A percentile compares a stretch with the other conserved stretches of the same genome.
phyloP scores from a whole-genome alignment of 2,797 vertebrate species.

The Parauchenoglanis ngamensis region DNA sequence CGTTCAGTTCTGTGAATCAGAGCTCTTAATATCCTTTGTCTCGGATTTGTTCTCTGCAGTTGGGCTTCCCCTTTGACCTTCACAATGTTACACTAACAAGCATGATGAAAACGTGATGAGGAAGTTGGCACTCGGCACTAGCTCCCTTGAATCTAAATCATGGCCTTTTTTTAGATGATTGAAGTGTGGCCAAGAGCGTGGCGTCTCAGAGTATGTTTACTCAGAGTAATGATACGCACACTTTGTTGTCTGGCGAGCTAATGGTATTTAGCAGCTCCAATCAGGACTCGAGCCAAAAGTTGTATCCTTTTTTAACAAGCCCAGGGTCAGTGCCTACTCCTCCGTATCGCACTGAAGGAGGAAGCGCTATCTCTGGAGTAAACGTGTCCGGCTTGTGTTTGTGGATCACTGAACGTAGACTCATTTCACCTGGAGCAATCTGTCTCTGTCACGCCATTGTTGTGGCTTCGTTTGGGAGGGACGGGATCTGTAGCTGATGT shows the following conservation, averaged over 20 bases:
- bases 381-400: constrained; percentile 48
- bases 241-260: not conserved
- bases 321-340: constrained; percentile 3
- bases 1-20: constrained; percentile 2
- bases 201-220: constrained; percentile 20
- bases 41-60: constrained; percentile 13
- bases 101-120: constrained; percentile 24
- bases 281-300: constrained; percentile 17
- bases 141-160: constrained; percentile 35
- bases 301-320: not conserved
- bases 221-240: not conserved
- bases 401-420: constrained; percentile 40
- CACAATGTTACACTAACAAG: constrained; percentile 15
- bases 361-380: constrained; percentile 42
- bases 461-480: constrained; percentile 46
- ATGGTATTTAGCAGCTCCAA: not conserved
- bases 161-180: constrained; percentile 41
- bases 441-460: constrained; percentile 63
- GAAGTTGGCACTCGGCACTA: constrained; percentile 44
- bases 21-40: constrained; percentile 46
- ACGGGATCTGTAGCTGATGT: constrained; percentile 47
- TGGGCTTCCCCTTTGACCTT: constrained; percentile 25
- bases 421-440: constrained; percentile 62
- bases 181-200: constrained; percentile 45
- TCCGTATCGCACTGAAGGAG: constrained; percentile 16